Evolutionary conservation across 2,113 vertebrate species (phyloP).

Genomic region (Hassar affinis): DNA sequence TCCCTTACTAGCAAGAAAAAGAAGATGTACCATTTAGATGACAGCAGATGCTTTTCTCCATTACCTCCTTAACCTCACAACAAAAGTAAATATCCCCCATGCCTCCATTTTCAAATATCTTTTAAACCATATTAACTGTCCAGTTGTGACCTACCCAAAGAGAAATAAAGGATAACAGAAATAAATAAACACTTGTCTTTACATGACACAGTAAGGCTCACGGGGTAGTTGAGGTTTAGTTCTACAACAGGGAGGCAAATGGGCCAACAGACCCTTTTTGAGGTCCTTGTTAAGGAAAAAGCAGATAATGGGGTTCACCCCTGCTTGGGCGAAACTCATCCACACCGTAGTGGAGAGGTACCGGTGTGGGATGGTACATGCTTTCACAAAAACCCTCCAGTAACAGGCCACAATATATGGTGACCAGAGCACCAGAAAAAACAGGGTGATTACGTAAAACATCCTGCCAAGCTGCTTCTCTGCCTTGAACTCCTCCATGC

Average conservation of each 20-base stretch:
- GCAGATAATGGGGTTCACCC: slow-evolving; percentile 91
- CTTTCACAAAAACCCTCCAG: slow-evolving; percentile 92
- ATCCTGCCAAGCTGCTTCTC: slow-evolving; percentile 91
- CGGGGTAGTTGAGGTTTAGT: slow-evolving; percentile 88
- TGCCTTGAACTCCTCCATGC: slow-evolving; percentile 91
- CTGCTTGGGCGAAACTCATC: slow-evolving; percentile 94
- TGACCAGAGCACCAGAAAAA: slow-evolving; percentile 91
- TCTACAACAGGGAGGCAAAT: slow-evolving; percentile 88
- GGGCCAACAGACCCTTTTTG: slow-evolving; percentile 88
- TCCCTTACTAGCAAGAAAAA: slow-evolving; percentile 26
- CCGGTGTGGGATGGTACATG: slow-evolving; percentile 83
- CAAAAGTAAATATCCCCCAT: slow-evolving; percentile 53
- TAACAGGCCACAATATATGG: slow-evolving; percentile 93
- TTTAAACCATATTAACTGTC: slow-evolving; percentile 33
- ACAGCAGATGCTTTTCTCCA: slow-evolving; percentile 22
- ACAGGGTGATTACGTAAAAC: slow-evolving; percentile 92
- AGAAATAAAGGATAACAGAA: slow-evolving; percentile 35
- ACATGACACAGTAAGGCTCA: slow-evolving; percentile 95
- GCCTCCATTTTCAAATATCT: slow-evolving; percentile 23
- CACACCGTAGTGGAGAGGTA: slow-evolving; percentile 91
- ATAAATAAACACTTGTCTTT: slow-evolving; percentile 60
- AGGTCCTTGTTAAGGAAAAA: slow-evolving; percentile 93
- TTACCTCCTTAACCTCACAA: slow-evolving; percentile 43
- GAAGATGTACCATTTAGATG: slow-evolving; percentile 33
- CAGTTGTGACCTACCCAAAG: slow-evolving; percentile 18